Evolutionary conservation across 1,140 invertebrate genomes (phyloP), one percentile per base, ranked within the genome.

Genomic region (Zaprionus ornatus): DNA sequence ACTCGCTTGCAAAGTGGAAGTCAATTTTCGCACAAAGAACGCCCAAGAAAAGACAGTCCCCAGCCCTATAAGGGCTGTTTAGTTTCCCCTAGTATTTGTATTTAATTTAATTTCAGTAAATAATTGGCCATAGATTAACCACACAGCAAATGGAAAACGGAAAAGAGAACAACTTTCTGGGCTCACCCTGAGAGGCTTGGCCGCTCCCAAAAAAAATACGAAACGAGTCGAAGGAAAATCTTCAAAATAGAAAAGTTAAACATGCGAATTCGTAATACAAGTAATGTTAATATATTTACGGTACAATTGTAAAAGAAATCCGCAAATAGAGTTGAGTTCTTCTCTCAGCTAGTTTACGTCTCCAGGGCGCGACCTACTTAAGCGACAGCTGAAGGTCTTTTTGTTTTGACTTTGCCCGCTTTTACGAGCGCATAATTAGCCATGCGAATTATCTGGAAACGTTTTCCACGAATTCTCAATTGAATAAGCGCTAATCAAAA

Each of bases 401-500:
- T 59, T 40, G 54, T 65, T 55, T 70, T 52, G n/a, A 15, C 40
- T 50, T 65, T 60, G 55, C 45, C 17, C 27, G 45, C 21, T 50
- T 50, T 50, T 54, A 40, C 25, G 19, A 45, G 15, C 29, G 25
- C 45, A 17, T 63, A 75, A 75, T 59, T 64, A 75, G 29, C 32
- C 35, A 27, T 19, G 45, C 52, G 29, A 63, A 70, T 40, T 25
- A 55, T 42, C 29, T 52, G 37, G 27, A 40, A 42, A 19, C 6
- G 7, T 23, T 45, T 27, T 62, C 29, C 55, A 68, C 55, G 17
- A 50, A 32, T 23, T 52, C 23, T 84, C 60, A 85, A 85, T 85
- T 86, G 74, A 66, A 85, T 85, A 86, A 85, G 79, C 85, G 82
- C 66, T 59, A 42, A 42, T 52, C 21, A 40, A 56, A 66, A 37